Evolutionary conservation across 2,888 invertebrate species (phyloP).

Genomic region (Lasius fuliginosus): DNA sequence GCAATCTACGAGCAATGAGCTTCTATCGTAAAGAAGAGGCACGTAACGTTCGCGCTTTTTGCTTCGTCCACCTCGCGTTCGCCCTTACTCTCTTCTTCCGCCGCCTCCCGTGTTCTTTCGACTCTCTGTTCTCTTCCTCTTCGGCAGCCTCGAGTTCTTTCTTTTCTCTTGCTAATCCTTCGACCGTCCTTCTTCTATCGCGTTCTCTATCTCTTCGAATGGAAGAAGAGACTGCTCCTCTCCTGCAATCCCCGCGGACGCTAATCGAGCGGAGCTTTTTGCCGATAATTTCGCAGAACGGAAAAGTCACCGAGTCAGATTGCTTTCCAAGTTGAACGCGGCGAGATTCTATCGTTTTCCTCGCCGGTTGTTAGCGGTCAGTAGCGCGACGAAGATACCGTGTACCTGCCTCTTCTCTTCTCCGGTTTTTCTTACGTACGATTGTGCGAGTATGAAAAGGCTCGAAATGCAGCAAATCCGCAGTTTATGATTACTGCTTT

Average conservation of each 20-base stretch:
- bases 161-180: conserved; percentile 68
- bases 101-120: conserved; percentile 64
- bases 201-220: conserved; percentile 59
- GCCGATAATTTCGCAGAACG: conserved; percentile 82
- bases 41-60: conserved; percentile 83
- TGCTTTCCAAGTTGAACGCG: conserved; percentile 58
- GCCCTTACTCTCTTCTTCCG: conserved; percentile 59
- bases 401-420: background rate
- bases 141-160: conserved; percentile 74
- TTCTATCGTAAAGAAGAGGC: conserved; percentile 85
- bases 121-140: conserved; percentile 58
- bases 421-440: conserved; percentile 58
- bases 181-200: conserved; percentile 67
- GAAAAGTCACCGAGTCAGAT: conserved; percentile 78
- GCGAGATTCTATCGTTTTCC: conserved; percentile 38
- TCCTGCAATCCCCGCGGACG: conserved; percentile 30
- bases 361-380: conserved; percentile 12
- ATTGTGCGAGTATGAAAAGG: conserved; percentile 59
- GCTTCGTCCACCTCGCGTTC: conserved; percentile 65
- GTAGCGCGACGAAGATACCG: conserved; percentile 31
- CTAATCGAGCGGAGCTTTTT: conserved; percentile 76
- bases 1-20: conserved; percentile 85
- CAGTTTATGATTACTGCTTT: conserved; percentile 44
- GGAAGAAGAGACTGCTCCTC: conserved; percentile 41
- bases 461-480: conserved; percentile 67